Percentiles rank a stretch among this genome's conserved stretches.
These are phyloP conservation scores for Lacerta viridis DNA, from an alignment of 2,797 vertebrate genomes.

Conservation along the genomic window DNA sequence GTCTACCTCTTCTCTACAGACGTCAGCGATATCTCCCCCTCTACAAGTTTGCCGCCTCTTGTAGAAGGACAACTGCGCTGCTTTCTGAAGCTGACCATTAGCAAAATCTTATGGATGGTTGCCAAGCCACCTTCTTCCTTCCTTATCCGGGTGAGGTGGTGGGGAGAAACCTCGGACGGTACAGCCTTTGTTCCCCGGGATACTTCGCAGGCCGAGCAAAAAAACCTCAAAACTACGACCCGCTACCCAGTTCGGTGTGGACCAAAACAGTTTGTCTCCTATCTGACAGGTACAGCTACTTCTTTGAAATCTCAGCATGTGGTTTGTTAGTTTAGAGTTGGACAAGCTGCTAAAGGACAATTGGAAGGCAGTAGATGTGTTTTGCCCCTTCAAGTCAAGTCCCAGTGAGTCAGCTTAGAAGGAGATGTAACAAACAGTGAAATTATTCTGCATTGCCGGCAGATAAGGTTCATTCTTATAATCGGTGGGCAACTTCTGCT, in stretches of 20 bases:
- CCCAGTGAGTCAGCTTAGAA: background rate
- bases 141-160: slow-evolving; percentile 91
- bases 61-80: slow-evolving; percentile 92
- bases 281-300: slow-evolving; percentile 87
- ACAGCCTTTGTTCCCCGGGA: slow-evolving; percentile 89
- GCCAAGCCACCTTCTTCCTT: slow-evolving; percentile 82
- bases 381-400: no score
- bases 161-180: slow-evolving; percentile 92
- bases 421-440: background rate
- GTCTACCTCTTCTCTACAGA: slow-evolving; percentile 74
- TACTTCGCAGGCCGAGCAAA: slow-evolving; percentile 81
- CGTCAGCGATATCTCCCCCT: slow-evolving; percentile 83
- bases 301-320: background rate
- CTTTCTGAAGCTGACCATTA: slow-evolving; percentile 88
- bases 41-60: slow-evolving; percentile 92
- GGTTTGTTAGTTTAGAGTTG: no score
- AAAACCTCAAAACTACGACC: slow-evolving; percentile 83
- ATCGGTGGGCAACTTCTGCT: background rate
- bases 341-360: background rate
- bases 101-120: slow-evolving; percentile 87
- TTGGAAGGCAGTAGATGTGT: background rate
- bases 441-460: background rate
- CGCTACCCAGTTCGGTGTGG: slow-evolving; percentile 92
- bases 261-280: slow-evolving; percentile 92
- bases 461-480: background rate